Evolutionary conservation across 2,888 invertebrate species (phyloP).

Genomic region (Cheilosia grossa): DNA sequence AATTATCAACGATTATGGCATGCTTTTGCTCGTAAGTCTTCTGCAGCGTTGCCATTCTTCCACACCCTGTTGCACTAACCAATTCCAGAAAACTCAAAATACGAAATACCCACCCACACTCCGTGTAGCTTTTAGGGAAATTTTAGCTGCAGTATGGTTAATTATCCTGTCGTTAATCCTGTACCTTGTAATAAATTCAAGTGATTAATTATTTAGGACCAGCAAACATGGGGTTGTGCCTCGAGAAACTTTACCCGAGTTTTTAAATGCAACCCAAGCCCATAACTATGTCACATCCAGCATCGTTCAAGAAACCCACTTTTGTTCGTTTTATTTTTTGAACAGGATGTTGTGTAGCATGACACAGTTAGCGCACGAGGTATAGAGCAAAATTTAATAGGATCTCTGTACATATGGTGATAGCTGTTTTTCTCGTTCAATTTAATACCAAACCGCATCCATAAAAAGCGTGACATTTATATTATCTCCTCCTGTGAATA

Average conservation of each 20-base stretch:
- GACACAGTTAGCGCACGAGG: constrained; percentile 13
- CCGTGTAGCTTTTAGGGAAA: constrained; percentile 19
- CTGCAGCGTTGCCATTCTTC: constrained; percentile 1
- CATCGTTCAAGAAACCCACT: not conserved
- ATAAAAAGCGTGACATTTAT: constrained; percentile 63
- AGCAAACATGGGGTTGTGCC: constrained; percentile 14
- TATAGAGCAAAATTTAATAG: constrained; percentile 57
- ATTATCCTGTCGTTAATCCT: constrained; percentile 71
- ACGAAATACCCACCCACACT: not conserved
- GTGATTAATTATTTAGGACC: constrained; percentile 68
- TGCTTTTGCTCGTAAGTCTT: constrained; percentile 5
- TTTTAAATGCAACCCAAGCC: not conserved
- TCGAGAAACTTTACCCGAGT: constrained; percentile 35
- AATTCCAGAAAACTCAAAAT: constrained; percentile 1
- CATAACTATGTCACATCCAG: constrained; percentile 31
- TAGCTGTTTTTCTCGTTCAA: constrained; percentile 54
- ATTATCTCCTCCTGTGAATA: constrained; percentile 16
- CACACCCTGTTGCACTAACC: constrained; percentile 41
- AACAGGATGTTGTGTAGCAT: constrained; percentile 42
- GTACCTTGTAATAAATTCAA: constrained; percentile 63
- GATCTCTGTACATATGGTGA: constrained; percentile 41
- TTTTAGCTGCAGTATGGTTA: constrained; percentile 60
- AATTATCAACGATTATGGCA: constrained; percentile 58
- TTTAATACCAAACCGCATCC: constrained; percentile 61
- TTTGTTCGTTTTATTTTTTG: constrained; percentile 18